phyloP scores from a whole-genome alignment of 2,797 vertebrate species.

The Hylomyscus alleni region DNA sequence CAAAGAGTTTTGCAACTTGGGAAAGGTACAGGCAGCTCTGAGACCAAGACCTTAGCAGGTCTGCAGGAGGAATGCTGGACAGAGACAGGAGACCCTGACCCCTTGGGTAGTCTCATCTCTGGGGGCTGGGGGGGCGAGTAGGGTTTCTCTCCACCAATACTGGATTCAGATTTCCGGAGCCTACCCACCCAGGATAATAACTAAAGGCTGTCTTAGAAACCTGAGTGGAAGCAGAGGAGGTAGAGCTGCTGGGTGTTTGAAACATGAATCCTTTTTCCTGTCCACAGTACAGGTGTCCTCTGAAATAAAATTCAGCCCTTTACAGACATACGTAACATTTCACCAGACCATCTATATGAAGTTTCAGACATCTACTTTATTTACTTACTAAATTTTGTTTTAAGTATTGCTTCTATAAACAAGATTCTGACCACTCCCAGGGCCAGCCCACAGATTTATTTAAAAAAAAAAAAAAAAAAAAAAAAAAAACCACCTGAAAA shows the following conservation, averaged over 20 bases:
- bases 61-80: background rate
- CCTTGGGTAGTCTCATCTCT: conserved; percentile 10
- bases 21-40: background rate
- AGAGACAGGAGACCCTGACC: background rate
- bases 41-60: background rate
- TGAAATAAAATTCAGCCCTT: background rate
- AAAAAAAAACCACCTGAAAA: background rate
- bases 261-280: background rate
- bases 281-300: background rate
- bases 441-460: background rate
- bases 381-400: conserved; percentile 55
- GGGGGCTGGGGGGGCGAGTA: background rate
- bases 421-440: background rate
- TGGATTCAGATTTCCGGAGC: background rate
- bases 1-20: background rate
- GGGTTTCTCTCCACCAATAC: background rate
- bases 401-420: conserved; percentile 62
- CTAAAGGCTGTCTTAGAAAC: background rate
- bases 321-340: background rate
- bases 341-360: background rate
- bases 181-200: background rate
- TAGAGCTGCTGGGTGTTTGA: background rate
- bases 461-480: background rate
- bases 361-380: background rate
- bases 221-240: background rate